Evolutionary conservation across 2,888 invertebrate genomes (phyloP), one percentile per base, ranked within the genome.

Genomic region (Hypselothyrea guttata): DNA sequence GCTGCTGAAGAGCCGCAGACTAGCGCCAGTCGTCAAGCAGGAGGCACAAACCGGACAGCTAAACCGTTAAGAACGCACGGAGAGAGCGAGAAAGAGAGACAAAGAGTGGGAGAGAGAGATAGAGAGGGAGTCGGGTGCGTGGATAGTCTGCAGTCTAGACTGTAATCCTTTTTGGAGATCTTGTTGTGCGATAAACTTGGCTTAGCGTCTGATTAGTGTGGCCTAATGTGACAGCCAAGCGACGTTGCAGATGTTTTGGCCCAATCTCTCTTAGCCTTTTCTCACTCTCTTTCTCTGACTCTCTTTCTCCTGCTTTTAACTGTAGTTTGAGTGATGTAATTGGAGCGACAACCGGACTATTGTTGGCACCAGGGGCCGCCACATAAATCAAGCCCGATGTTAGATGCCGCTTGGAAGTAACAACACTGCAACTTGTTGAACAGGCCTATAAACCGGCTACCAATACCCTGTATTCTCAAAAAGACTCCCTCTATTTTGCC

Each of bases 191-290:
- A 78, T 78, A 78, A 84, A 76, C 73, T 83, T 61, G 81, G 70
- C 59, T 76, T 53, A 62, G 62, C 59, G 77, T 81, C 81, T 81
- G 78, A 78, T 78, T 84, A 78, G 60, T 69, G 53, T 58, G 64
- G 79, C 76, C 83, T 83, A 77, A 77, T 77, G 79, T 77, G 83
- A 83, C 84, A 84, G 84, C 37, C 77, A 64, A 84, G 77, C 77
- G 84, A 64, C 77, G 74, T 79, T 54, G 54, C 71, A 67, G 59
- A 54, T 65, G 67, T 35, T 58, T 56, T 55, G 53, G 51, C 46
- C 22, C 22, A 22, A 22, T 22, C 22, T 22, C 22, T 22, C 3
- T n/a, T 5, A 22, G 22, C 22, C 22, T 22, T 22, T 22, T 4
- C 22, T 22, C 22, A 4, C 22, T 22, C 22, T 5, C 22, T 2